Evolutionary conservation across 2,797 vertebrate genomes (phyloP), one percentile per base, ranked within the genome.

Genomic region (Brachymystax lenok): DNA sequence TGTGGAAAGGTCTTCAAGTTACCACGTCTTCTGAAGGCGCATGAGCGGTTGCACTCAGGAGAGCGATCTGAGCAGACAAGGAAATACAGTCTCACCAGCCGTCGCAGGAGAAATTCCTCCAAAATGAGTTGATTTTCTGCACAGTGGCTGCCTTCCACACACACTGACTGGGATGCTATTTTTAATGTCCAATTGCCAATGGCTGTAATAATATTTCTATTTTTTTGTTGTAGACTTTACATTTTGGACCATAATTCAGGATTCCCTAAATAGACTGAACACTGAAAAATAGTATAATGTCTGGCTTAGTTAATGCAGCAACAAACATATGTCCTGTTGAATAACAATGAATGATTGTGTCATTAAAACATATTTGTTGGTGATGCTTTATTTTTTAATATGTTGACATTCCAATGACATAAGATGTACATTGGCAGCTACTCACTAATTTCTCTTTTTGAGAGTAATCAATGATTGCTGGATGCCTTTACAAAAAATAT

Each of bases 1-100:
- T 93, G 92, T 8, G 93, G 90, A 5, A 93, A 91, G 77, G 91
- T 87, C 0, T 94, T 93, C 86, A 87, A 85, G 0, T 88, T 92
- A 4, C 87, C 90, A 0, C 91, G 90, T 27, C 88, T 92, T 0
- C 88, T 93, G 27, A 92, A 89, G 86, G 92, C 91, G 69, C 92
- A 93, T 6, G 90, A 92, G 89, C 89, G 86, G 83, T 1, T 90
- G 69, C 92, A 93, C 5, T 50, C 74, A 0, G 81, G 91, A 63
- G 92, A 93, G 0, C 83, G 88, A 70, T 85, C 90, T 0, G 92
- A 92, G 17, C 91, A 88, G 6, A 1, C 90, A 0, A 79, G 77
- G 0, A 93, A 92, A 3, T 71, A 56, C 24, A 30, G 51, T 30
- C 24, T 56, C 51, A n/a, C 50, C 27, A 54, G 27, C 70, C 7